Evolutionary conservation across 2,113 vertebrate species (phyloP), one percentile per base, ranked within the genome.

Genomic region (Ceuthmochares aereus): DNA sequence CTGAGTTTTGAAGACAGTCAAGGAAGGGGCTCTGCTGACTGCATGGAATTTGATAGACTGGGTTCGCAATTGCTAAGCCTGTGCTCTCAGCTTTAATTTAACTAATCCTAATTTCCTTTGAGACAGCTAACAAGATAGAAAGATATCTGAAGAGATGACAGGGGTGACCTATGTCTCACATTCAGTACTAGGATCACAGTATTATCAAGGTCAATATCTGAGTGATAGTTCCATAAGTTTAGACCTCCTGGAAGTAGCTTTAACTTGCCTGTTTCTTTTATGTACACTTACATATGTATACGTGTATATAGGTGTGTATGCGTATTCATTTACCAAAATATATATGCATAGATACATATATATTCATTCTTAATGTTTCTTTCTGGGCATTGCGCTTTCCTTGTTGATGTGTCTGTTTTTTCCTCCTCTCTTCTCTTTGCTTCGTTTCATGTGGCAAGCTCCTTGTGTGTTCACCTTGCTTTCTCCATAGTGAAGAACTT

Each of bases 1-100:
- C 19, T 93, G 82, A 90, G 26, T 55, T 87, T 86, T 93, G 76
- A 90, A 80, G 59, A 37, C 27, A 47, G 32, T 63, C 37, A 79
- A 77, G 87, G 81, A 79, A 74, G 11, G 23, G 47, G 12, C 47
- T 90, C 34, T 74, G 67, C 51, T 90, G 76, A 87, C 63, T 27
- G 19, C 21, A 11, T 19, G 60, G 32, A 84, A 59, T 77, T 93
- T 83, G 49, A 49, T 9, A 75, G 76, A 22, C 25, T 62, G 56
- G 58, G 12, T 40, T 37, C 27, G 88, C 75, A 94, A 0, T 6
- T 49, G 63, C 29, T 55, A 68, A 85, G 21, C 49, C 30, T 7
- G 22, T 47, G 32, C n/a, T 69, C 58, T 54, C 36, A 90, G 42
- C 11, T 86, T 73, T 87, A 43, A 51, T 7, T 80, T 78, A 62